phyloP scores from a whole-genome alignment of 2,797 vertebrate species.

The Sciurus carolinensis region DNA sequence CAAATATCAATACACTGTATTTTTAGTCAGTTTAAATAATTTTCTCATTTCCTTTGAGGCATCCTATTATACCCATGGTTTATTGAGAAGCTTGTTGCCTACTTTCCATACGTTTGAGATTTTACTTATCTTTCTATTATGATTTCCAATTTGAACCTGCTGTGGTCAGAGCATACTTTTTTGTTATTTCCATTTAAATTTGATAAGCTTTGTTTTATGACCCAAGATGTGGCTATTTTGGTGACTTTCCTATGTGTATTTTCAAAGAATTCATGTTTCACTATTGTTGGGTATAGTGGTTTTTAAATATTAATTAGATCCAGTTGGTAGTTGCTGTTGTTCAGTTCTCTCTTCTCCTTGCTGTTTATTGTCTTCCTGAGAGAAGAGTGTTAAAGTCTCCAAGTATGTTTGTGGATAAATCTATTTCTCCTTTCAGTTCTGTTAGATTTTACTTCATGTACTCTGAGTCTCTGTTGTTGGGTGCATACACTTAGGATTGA shows the following conservation, averaged over 20 bases:
- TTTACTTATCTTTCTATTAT: not conserved
- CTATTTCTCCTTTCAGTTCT: not conserved
- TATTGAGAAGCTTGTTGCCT: not conserved
- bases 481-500: not conserved
- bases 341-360: not conserved
- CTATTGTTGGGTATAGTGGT: not conserved
- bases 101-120: not conserved
- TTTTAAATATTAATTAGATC: not conserved
- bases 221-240: not conserved
- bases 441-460: not conserved
- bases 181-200: not conserved
- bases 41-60: not conserved
- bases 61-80: not conserved
- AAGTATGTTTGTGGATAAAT: too few species aligned
- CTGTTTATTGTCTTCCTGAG: not conserved
- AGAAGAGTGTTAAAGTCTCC: not conserved
- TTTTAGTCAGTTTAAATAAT: not conserved
- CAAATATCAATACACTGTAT: not conserved
- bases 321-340: not conserved
- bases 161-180: not conserved
- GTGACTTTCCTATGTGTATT: not conserved
- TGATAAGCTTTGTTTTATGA: not conserved
- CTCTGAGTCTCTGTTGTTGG: not conserved
- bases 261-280: not conserved
- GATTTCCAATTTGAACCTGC: slow-evolving; percentile 13